Percentiles rank a stretch among this genome's conserved stretches.
Conservation (phyloP, 2,888 invertebrate species). For the Synergus laeviventris region DNA sequence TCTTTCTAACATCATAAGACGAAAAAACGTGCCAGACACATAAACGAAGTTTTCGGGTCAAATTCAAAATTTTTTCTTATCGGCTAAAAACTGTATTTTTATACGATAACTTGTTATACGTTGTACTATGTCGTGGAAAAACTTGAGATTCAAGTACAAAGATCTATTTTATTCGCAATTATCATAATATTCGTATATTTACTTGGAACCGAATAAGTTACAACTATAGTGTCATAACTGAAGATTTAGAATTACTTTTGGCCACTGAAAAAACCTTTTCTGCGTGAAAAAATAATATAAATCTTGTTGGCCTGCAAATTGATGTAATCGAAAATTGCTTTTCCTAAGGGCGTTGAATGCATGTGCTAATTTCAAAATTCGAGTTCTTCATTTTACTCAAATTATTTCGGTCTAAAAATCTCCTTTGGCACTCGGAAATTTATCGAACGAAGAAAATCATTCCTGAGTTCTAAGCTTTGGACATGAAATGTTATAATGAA, state of each 20-base stretch:
- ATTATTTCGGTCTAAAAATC: not conserved
- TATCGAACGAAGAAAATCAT: conserved; percentile 37
- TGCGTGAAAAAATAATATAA: not conserved
- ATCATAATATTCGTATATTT: conserved; percentile 29
- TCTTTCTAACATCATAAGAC: not conserved
- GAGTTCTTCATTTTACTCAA: too few relatives aligned
- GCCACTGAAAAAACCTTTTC: not conserved
- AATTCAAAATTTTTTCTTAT: not conserved
- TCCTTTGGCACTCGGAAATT: conserved; percentile 24
- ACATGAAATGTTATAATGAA: conserved; percentile 16
- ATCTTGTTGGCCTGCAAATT: not conserved
- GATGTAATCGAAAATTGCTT: not conserved
- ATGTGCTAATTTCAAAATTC: too few relatives aligned
- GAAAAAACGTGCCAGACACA: not conserved
- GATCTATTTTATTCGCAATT: not conserved
- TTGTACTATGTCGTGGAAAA: not conserved
- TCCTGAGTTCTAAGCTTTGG: conserved; percentile 21
- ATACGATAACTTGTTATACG: not conserved
- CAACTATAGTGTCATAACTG: not conserved
- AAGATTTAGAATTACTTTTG: not conserved
- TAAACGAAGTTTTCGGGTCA: not conserved
- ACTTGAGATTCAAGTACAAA: conserved; percentile 35
- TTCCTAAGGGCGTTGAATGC: too few relatives aligned
- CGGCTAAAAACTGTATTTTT: not conserved
- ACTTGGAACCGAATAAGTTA: not conserved